These are phyloP conservation scores for Bergia sp. DNA, from an alignment of 92 coral and sea anemone genomes.

Conservation along the genomic window DNA sequence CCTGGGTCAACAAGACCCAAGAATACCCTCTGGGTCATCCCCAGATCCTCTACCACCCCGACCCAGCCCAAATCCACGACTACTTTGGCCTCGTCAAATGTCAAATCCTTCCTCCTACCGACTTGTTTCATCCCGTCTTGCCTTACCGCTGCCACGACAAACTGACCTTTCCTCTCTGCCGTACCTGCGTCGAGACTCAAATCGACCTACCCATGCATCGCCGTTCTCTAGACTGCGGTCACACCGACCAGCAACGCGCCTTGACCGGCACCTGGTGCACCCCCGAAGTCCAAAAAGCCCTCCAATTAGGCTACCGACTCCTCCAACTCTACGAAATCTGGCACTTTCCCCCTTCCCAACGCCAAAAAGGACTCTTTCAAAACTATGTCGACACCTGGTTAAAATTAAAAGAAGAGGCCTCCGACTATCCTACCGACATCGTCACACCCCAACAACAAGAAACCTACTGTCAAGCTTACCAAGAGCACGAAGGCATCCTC, in stretches of 20 bases:
- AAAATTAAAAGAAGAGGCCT: constrained; percentile 51
- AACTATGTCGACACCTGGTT: constrained; percentile 43
- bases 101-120: constrained; percentile 41
- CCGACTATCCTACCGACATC: background rate
- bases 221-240: constrained; percentile 6
- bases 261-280: constrained; percentile 55
- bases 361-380: background rate
- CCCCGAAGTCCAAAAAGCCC: constrained; percentile 38
- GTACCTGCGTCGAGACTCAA: constrained; percentile 28
- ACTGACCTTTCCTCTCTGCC: constrained; percentile 52
- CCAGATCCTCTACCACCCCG: constrained; percentile 1
- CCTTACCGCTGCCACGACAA: constrained; percentile 45
- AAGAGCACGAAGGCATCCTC: background rate
- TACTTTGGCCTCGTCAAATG: constrained; percentile 55
- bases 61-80: background rate
- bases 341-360: background rate
- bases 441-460: background rate
- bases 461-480: background rate
- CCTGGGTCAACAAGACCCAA: constrained; percentile 18
- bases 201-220: background rate
- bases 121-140: constrained; percentile 53
- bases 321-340: constrained; percentile 34
- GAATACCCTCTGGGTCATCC: constrained; percentile 38
- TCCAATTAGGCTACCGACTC: constrained; percentile 30
- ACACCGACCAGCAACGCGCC: constrained; percentile 27